Evolutionary conservation across 2,888 invertebrate species (phyloP).

Genomic region (Nomada lathburiana): DNA sequence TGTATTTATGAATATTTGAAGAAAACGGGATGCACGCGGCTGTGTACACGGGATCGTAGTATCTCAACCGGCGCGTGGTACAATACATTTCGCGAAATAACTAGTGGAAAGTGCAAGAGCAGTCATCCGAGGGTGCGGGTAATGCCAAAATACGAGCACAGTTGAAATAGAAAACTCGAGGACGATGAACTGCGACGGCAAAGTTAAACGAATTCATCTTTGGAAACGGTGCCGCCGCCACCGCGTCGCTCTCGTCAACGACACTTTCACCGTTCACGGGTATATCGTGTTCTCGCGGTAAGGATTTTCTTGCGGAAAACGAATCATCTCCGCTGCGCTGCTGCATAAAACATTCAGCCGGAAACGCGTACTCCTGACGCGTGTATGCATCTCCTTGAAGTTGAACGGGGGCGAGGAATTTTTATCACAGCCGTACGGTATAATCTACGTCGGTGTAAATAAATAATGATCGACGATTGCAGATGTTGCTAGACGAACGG

Average conservation of each 20-base stretch:
- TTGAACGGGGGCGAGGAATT: background rate
- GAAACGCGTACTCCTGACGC: slow-evolving; percentile 20
- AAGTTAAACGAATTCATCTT: slow-evolving; percentile 38
- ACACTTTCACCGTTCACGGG: slow-evolving; percentile 12
- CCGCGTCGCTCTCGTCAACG: background rate
- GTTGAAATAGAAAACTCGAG: slow-evolving; percentile 13
- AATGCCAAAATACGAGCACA: slow-evolving; percentile 30
- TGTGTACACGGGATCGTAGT: slow-evolving; percentile 17
- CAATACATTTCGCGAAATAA: slow-evolving; percentile 3
- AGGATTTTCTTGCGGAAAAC: slow-evolving; percentile 29
- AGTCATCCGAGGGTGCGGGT: slow-evolving; percentile 13
- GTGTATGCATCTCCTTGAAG: slow-evolving; percentile 22
- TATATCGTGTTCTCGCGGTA: slow-evolving; percentile 21
- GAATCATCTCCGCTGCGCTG: slow-evolving; percentile 12
- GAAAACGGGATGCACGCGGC: slow-evolving; percentile 25
- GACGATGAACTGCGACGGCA: background rate
- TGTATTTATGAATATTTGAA: slow-evolving; percentile 68
- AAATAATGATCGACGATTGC: slow-evolving; percentile 22
- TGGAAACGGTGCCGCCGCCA: slow-evolving; percentile 6
- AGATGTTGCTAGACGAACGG: background rate
- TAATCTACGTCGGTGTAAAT: background rate
- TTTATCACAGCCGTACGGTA: background rate
- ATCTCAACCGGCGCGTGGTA: background rate
- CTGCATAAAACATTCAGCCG: slow-evolving; percentile 52
- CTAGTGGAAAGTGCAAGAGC: background rate